Evolutionary conservation across 2,888 invertebrate genomes (phyloP), one percentile per base, ranked within the genome.

Genomic region (Drosophila mimetica): DNA sequence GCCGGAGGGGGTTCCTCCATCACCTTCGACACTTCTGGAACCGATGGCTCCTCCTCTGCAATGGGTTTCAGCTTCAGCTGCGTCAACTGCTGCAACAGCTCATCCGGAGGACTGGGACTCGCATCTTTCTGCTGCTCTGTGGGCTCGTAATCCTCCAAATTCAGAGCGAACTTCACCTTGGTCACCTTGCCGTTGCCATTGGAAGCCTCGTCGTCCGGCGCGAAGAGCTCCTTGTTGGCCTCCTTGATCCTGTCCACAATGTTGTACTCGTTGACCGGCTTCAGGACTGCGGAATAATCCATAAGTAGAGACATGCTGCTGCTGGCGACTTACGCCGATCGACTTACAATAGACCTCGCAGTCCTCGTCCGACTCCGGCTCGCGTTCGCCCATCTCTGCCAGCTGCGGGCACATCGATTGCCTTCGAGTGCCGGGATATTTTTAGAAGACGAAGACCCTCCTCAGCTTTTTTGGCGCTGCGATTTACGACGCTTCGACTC

Each of bases 211-310:
- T 74, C 75, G 16, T 74, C 75, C 30, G 79, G 75, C 4, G 90
- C 91, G 71, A 93, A 92, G 13, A 93, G 85, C 77, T 92, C 92
- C 67, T 92, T 90, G 81, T 93, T 93, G 39, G 93, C 93, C 79
- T 92, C 92, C 80, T 92, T 92, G 14, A 93, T 92, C 89, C 93
- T 93, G 77, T 93, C 93, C 66, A 92, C 90, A 64, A 93, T 93
- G 79, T 93, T 93, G 84, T 93, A 93, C 47, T 93, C 93, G 65
- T 93, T 92, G 32, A 93, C 92, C 8, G 91, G 91, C 65, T 90
- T 91, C 42, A 91, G 83, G 77, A 91, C 91, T 91, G 74, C 51
- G 66, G 74, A 74, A 55, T 74, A 85, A 76, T 82, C 76, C 70
- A 84, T 63, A 54, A 86, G 67, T 25, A 82, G 59, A 48, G 79